Percentiles rank a stretch among this genome's conserved stretches.
Conservation (phyloP, 2,888 invertebrate species). For the Corythucha ciliata region DNA sequence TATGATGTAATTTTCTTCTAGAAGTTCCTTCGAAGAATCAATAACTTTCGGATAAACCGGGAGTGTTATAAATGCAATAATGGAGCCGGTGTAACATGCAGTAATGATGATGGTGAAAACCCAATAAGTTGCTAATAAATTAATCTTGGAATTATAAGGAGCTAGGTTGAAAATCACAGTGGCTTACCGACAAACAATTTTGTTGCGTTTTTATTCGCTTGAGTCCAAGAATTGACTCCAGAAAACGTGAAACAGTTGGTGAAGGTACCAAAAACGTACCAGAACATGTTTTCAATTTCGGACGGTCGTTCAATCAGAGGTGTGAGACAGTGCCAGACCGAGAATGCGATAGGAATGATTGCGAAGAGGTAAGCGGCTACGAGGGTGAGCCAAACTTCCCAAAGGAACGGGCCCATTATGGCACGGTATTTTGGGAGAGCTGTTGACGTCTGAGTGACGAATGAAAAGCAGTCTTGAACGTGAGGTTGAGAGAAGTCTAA, state of each 20-base stretch:
- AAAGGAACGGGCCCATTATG: slow-evolving; percentile 73
- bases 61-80: slow-evolving; percentile 72
- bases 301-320: slow-evolving; percentile 58
- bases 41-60: slow-evolving; percentile 66
- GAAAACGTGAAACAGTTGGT: slow-evolving; percentile 62
- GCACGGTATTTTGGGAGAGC: slow-evolving; percentile 72
- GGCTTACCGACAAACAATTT: slow-evolving; percentile 58
- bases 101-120: slow-evolving; percentile 76
- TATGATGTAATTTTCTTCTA: slow-evolving; percentile 57
- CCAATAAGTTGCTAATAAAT: slow-evolving; percentile 50
- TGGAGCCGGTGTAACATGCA: slow-evolving; percentile 73
- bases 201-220: slow-evolving; percentile 57
- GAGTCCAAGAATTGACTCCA: slow-evolving; percentile 61
- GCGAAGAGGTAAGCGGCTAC: slow-evolving; percentile 61
- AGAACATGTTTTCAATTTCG: slow-evolving; percentile 74
- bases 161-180: not conserved
- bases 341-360: slow-evolving; percentile 64
- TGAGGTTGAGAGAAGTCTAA: slow-evolving; percentile 57
- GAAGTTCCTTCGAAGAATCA: slow-evolving; percentile 57
- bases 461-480: slow-evolving; percentile 66
- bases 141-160: not conserved
- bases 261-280: slow-evolving; percentile 78
- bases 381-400: slow-evolving; percentile 68
- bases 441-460: slow-evolving; percentile 65
- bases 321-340: slow-evolving; percentile 56